Base-by-base conservation (phyloP, 1,140 invertebrate species). In the Chelonus insularis region DNA sequence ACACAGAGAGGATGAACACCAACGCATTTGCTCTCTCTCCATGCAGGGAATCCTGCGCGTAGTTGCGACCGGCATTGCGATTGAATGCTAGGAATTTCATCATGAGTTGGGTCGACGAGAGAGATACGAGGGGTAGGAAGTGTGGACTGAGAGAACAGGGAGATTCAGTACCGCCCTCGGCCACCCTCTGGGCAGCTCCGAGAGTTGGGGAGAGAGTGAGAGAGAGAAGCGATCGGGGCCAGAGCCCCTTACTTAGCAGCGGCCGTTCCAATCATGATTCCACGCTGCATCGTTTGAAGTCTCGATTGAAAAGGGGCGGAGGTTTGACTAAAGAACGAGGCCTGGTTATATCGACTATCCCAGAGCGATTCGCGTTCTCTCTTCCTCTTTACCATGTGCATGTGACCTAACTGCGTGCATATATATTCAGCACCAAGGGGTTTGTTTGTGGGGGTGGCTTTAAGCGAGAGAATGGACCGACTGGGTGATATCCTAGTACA, bases 51-150 rank as follows among this genome's bases (percentile, higher is more conserved):
- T 50, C 57, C 57, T 50, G 51, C 41, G 39, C 37, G 71, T 75
- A 72, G 73, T 69, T 75, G 76, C 66, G 71, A 74, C 74, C 69
- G 70, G 68, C 70, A 68, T 76, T 78, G 74, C 77, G 74, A 80
- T 80, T 79, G 78, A 81, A 81, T 80, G 77, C 76, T 75, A 80
- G 77, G 78, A 81, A 81, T 81, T 81, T 81, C 79, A 80, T 81
- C 77, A 81, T 78, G 76, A 80, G 77, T 76, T 71, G 72, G 75
- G 73, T 73, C 75, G 59, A 52, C 37, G 74, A 62, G 70, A 66
- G 63, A 67, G 64, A 57, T 54, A 60, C 64, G 70, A 74, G 75
- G 72, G 58, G 55, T 47, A 55, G 39, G 54, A 43, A 14, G 52
- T 23, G 32, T 48, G 45, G 41, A 59, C 47, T 41, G 50, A 34